Evolutionary conservation across 92 coral and sea anemone species (phyloP), one percentile per base, ranked within the genome.

Genomic region (Siderastrea siderea): DNA sequence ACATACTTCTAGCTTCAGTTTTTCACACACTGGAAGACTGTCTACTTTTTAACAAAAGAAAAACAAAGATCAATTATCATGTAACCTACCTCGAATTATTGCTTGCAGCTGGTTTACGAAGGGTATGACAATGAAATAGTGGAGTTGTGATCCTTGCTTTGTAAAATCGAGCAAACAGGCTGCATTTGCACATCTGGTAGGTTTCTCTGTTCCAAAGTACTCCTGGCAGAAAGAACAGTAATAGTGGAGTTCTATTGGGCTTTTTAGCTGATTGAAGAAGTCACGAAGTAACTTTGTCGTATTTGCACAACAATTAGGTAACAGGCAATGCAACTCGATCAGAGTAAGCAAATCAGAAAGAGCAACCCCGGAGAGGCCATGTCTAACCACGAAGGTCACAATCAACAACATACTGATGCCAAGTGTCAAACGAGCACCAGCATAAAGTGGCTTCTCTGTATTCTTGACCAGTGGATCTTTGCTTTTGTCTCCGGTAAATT

Each of bases 141-240:
- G 76, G 9, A 73, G 68, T 1, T 79, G 45, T 26, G 85, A 67
- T 57, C 81, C 80, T 68, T 83, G 83, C 69, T 78, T 86, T 19
- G 74, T 10, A 67, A 93, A 93, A 82, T 93, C 91, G 0, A 26
- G 38, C 38, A 26, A 15, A 44, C 95, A 89, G 43, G 85, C 87
- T 86, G 76, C 45, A 78, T 93, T 92, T 68, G 90, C 3, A 45
- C 95, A 92, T 45, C 50, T 19, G 3, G 58, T 16, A 0, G 77
- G 54, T 52, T 82, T 80, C 65, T 80, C 13, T 47, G 85, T 68
- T 19, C 93, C 93, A 75, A 77, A 61, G 74, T 90, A 90, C 68
- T 93, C 89, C 5, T 74, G 82, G 74, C 93, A 93, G 68, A 82
- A 93, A 3, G 45, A 68, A 75, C 95, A 90, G 86, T 93, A 90